Base-by-base conservation (phyloP, 1,140 invertebrate genomes). In the Caerostris darwini region DNA sequence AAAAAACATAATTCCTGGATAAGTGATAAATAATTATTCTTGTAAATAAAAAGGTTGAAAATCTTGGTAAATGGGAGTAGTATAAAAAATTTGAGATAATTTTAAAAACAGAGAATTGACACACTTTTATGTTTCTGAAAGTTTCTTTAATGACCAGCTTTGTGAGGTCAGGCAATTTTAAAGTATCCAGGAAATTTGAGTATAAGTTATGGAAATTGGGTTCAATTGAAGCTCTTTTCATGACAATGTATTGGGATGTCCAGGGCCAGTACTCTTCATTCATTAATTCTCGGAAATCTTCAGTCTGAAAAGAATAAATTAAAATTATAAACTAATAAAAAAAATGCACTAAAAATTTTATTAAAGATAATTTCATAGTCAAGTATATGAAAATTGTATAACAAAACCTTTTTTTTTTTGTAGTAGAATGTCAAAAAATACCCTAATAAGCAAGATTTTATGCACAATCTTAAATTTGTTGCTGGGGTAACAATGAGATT, bases 141-240 rank as follows among this genome's bases (percentile, higher is more conserved):
- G 99, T 99, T 96, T 99, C 99, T 95, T 97, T 97, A 6, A 99
- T 98, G 7, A 99, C 98, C 96, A 98, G 97, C 95, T 97, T 97
- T 95, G 98, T 98, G 3, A 99, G 96, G 90, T 98, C 97, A 3
- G 97, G 96, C 67, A 98, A 97, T 96, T 98, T 98, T 1, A 99
- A 96, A 12, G 98, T 98, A 95, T 99, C 99, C 69, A 99, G 96
- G 96, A 99, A 99, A 95, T 99, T 99, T 6, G 99, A 99, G 96
- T 99, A 99, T 0, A 99, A 96, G 3, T 97, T 97, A 95, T 99
- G 99, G 95, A 99, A 99, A 96, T 99, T 99, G 1, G 99, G 97
- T 96, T 99, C 99, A 95, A 99, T 99, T 71, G 98, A 99, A 7
- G 99, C 99, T 95, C 99, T 97, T 96, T 99, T 99, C 97, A 99